Conservation (phyloP, 2,888 invertebrate species). For the Mycalesis mineus region DNA sequence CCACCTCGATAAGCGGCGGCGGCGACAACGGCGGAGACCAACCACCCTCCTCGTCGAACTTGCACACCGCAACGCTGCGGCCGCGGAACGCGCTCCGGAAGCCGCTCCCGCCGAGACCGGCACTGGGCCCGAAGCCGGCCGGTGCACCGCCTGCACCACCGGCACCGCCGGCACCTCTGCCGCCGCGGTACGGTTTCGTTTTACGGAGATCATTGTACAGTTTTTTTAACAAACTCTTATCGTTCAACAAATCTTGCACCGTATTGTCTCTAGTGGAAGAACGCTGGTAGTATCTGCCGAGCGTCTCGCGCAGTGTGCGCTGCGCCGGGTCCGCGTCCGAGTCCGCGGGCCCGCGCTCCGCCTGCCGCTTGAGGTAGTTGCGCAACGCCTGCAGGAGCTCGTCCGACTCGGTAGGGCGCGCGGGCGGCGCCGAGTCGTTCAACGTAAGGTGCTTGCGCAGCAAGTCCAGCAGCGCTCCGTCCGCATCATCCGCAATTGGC, state of each 20-base stretch:
- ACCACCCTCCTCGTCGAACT: constrained; percentile 48
- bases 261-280: constrained; percentile 82
- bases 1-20: constrained; percentile 83
- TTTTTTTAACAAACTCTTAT: constrained; percentile 84
- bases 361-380: constrained; percentile 71
- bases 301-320: constrained; percentile 81
- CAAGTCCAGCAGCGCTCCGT: constrained; percentile 80
- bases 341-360: constrained; percentile 53
- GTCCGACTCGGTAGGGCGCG: constrained; percentile 74
- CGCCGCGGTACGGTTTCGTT: constrained; percentile 75
- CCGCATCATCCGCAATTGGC: constrained; percentile 61
- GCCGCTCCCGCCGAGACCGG: constrained; percentile 59
- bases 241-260: constrained; percentile 84
- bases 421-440: constrained; percentile 69
- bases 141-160: constrained; percentile 36
- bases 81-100: constrained; percentile 48
- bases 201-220: constrained; percentile 85
- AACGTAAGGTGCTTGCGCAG: constrained; percentile 82
- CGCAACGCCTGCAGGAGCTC: constrained; percentile 82
- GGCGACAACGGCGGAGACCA: constrained; percentile 75
- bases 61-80: constrained; percentile 45
- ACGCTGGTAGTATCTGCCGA: constrained; percentile 82
- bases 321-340: constrained; percentile 54
- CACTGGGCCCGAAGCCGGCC: constrained; percentile 47
- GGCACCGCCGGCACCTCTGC: constrained; percentile 53